Base-by-base conservation (phyloP, 1,140 invertebrate genomes). In the Orussus abietinus region DNA sequence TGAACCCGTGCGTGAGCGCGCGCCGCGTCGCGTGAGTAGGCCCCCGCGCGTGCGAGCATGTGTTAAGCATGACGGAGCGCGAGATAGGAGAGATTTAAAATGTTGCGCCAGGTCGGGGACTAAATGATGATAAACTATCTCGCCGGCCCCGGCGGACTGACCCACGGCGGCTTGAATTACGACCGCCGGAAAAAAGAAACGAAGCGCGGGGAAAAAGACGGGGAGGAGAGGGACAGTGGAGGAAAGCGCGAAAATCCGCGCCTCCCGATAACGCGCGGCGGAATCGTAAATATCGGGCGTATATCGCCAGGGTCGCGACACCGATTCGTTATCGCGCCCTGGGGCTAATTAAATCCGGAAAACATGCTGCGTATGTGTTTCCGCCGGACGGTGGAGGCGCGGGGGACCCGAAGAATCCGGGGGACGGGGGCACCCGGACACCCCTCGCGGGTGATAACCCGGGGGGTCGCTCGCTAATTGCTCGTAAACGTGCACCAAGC, bases 91-190 rank as follows among this genome's bases (percentile, higher is more conserved):
- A 71, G 62, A 67, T 71, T 71, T 69, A 67, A 72, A 72, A 70
- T 66, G 62, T 72, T 70, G 56, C 58, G 59, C 64, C 55, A 70
- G 67, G 66, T 69, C 62, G 57, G 52, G 47, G 57, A 58, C 63
- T 66, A 70, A 68, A 67, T 59, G 65, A 72, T 72, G 66, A 72
- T 72, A 69, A 72, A 72, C 68, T 68, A 69, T 67, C 61, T 57
- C 52, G 51, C 44, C 52, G 57, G 58, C 48, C 54, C 53, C 62
- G 52, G 55, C 60, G 46, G 53, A 53, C 63, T 64, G 63, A 64
- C 58, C 64, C 62, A 45, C 51, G 49, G 39, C 51, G 42, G 47
- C 43, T 64, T 59, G 56, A 69, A 68, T 69, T 67, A 69, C 61
- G 56, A 51, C 51, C 38, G 36, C n/a, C 49, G 45, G 49, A 57